These are phyloP conservation scores for Eolophus roseicapilla DNA, from an alignment of 2,113 vertebrate species.

Conservation along the genomic window DNA sequence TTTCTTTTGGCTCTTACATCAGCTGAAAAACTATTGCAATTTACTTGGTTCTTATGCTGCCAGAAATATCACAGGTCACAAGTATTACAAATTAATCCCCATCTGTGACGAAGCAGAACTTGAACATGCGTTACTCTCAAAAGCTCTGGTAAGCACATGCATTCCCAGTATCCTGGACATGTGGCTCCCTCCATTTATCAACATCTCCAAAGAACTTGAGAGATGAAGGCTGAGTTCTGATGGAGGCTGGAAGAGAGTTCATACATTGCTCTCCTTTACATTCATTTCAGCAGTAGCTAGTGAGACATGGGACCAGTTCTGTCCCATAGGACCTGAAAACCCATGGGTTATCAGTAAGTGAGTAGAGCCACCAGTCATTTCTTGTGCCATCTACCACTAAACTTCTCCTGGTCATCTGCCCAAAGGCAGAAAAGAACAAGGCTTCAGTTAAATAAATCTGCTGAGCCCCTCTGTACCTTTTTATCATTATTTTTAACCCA, in stretches of 20 bases:
- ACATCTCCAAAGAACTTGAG: not conserved
- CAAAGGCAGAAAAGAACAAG: not conserved
- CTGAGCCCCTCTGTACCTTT: not conserved
- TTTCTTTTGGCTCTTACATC: not conserved
- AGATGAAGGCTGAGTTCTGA: not conserved
- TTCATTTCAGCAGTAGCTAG: not conserved
- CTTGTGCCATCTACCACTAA: not conserved
- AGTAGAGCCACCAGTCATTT: not conserved
- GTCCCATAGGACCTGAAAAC: no score
- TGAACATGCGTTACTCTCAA: fast-evolving
- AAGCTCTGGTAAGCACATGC: not conserved
- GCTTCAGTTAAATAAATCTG: not conserved
- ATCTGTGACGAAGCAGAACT: not conserved
- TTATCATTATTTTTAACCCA: not conserved
- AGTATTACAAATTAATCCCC: not conserved
- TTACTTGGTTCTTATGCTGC: not conserved
- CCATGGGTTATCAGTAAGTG: not conserved
- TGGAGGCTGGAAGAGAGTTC: not conserved
- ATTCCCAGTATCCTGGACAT: not conserved
- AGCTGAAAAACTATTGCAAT: not conserved
- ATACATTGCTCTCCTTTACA: not conserved
- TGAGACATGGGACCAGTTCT: not conserved
- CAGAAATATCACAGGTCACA: not conserved
- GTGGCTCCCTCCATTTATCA: not conserved
- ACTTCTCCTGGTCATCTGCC: not conserved